Base-by-base conservation (phyloP, 92 coral and sea anemone species). In the Actinernus sp. region DNA sequence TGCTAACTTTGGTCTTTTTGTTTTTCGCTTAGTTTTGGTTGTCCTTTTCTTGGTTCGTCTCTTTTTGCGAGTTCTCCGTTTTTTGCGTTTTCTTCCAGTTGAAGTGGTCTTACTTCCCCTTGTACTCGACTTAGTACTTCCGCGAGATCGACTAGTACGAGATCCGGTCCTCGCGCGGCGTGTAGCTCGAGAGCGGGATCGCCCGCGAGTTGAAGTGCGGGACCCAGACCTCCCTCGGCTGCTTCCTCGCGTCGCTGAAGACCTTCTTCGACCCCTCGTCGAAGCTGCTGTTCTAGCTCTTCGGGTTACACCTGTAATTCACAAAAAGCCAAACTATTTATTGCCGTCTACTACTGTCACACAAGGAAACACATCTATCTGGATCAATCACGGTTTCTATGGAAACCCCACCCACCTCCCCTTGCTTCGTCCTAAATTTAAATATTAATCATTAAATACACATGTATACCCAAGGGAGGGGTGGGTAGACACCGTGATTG, bases 281-380 rank as follows among this genome's bases (percentile, higher is more conserved):
- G 92, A 75, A 43, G 97, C 81, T 3, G 79, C 92, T 6, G 97
- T 67, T 49, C 97, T 71, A 10, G 89, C 86, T 37, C 86, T 70
- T 13, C 73, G 48, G 1, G 68, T 37, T 14, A 74, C 38, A 19
- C 29, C 85, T 64, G 58, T 49, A 67, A 60, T 31, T 8, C 13
- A 25, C 16, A 58, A 49, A 52, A 43, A 2, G n/a, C n/a, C n/a
- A n/a, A n/a, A n/a, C n/a, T n/a, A n/a, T n/a, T n/a, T n/a, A n/a
- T n/a, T n/a, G n/a, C n/a, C n/a, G n/a, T n/a, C n/a, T n/a, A n/a
- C n/a, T n/a, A n/a, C n/a, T n/a, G n/a, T n/a, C n/a, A n/a, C n/a
- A n/a, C n/a, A n/a, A n/a, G n/a, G n/a, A n/a, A n/a, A n/a, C n/a
- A n/a, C n/a, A n/a, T n/a, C n/a, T n/a, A n/a, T n/a, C n/a, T n/a